phyloP scores from a whole-genome alignment of 2,113 vertebrate species.

The human region GRCh38 chrX:34902001-34902500 shows the following conservation, averaged over 20 bases:
- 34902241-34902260: background rate
- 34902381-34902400: background rate
- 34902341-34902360: background rate
- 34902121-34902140: background rate
- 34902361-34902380: background rate
- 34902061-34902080: background rate
- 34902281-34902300: background rate
- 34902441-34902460: background rate
- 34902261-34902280: constrained; percentile 18
- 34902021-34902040: background rate
- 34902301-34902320: background rate
- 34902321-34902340: background rate
- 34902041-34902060: background rate
- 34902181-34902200: background rate
- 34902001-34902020: background rate
- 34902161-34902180: background rate
- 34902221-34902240: background rate
- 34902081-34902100: background rate
- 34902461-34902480: background rate
- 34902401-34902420: background rate
- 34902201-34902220: background rate
- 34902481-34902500: background rate
- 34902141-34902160: background rate
- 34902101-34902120: background rate
- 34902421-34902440: background rate